phyloP scores from a whole-genome alignment of 2,113 vertebrate species.

The Nothoprocta pentlandii region DNA sequence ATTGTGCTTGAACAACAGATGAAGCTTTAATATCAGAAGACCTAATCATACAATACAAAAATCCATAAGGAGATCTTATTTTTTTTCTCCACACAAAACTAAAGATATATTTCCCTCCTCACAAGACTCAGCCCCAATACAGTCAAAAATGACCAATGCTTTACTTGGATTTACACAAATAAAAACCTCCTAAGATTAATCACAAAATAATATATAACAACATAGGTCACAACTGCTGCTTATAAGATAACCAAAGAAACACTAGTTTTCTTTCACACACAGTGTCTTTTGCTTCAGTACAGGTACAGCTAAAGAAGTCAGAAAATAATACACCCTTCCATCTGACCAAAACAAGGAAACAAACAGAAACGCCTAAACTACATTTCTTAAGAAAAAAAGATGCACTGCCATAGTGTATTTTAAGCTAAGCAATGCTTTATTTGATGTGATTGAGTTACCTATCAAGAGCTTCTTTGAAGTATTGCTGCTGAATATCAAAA shows the following conservation, averaged over 20 bases:
- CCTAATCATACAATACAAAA: background rate
- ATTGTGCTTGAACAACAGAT: background rate
- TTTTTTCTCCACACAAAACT: background rate
- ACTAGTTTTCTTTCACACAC: background rate
- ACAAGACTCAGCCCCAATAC: background rate
- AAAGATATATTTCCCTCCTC: background rate
- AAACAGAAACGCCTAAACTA: background rate
- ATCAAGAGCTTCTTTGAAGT: conserved; percentile 89
- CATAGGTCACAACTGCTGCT: background rate
- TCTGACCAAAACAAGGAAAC: background rate
- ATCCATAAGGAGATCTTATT: background rate
- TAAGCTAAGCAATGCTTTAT: background rate
- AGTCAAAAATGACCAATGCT: background rate
- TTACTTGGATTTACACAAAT: background rate
- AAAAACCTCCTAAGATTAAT: background rate
- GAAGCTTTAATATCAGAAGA: background rate
- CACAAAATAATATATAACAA: background rate
- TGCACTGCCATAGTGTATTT: background rate
- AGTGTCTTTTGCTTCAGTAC: background rate
- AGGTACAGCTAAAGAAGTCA: background rate
- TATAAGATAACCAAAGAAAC: no score
- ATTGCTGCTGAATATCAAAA: conserved; percentile 89
- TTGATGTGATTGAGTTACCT: conserved; percentile 75
- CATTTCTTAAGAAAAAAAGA: background rate
- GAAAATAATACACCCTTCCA: background rate